A percentile compares a stretch with the other conserved stretches of the same genome.
phyloP scores from a whole-genome alignment of 2,797 vertebrate species.

The Vireo griseus region DNA sequence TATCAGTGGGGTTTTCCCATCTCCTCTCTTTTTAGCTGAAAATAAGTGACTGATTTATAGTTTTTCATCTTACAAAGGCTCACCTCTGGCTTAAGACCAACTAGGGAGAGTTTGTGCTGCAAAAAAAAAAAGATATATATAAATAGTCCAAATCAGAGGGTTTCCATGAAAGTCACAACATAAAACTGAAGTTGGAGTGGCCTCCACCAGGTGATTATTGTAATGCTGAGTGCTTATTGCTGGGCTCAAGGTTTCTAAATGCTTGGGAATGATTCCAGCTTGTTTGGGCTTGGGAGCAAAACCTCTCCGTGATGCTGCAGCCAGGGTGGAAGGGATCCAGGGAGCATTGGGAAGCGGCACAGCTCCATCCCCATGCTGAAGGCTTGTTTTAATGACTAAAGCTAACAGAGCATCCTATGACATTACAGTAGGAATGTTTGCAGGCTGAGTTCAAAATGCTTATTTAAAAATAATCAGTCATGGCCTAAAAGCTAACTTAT shows the following conservation, averaged over 20 bases:
- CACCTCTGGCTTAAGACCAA: neutral
- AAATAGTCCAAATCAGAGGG: neutral
- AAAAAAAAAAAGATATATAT: neutral
- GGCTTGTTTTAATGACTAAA: slow-evolving; percentile 26
- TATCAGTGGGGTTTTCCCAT: neutral
- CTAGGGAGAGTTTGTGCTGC: neutral
- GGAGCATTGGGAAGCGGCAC: neutral
- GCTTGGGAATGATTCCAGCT: slow-evolving; percentile 52
- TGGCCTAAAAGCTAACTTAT: neutral
- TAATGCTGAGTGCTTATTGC: slow-evolving; percentile 11
- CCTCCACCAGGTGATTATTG: slow-evolving; percentile 24
- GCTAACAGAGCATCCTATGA: slow-evolving; percentile 4
- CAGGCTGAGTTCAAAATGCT: neutral
- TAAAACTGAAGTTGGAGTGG: slow-evolving; percentile 23
- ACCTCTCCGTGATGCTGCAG: slow-evolving; percentile 24
- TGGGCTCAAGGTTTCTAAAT: neutral
- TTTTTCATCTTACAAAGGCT: neutral
- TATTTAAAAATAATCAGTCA: neutral
- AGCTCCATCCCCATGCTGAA: neutral
- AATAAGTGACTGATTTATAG: neutral
- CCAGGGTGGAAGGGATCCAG: slow-evolving; percentile 59
- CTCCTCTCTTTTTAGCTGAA: neutral
- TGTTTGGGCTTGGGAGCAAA: slow-evolving; percentile 53
- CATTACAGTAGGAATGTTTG: neutral
- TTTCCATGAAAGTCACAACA: neutral